Evolutionary conservation across 2,888 invertebrate species (phyloP), one percentile per base, ranked within the genome.

Genomic region (Leptopilina myrica): DNA sequence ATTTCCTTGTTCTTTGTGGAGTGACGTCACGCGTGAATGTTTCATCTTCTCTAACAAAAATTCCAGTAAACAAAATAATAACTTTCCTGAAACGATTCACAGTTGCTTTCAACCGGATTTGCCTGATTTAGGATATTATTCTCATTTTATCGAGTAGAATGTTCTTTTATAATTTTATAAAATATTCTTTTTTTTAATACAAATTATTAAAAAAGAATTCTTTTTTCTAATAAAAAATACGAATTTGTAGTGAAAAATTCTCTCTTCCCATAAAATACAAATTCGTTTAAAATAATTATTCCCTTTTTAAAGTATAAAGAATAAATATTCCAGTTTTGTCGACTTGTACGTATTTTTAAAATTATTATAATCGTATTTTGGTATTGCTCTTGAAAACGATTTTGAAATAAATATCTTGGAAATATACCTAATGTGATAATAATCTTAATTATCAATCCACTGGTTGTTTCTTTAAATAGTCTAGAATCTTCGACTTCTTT

Each of bases 341-440:
- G 5, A 33, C 33, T 43, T 43, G 8, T n/a, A 15, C 7, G 20
- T 8, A 15, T 62, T 20, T 20, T 20, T 20, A 20, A 7, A 59
- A 15, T n/a, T 59, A n/a, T 3, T 12, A 15, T 12, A 15, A 59
- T 59, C n/a, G 59, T 15, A 59, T 59, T 59, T 59, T 59, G 15
- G 9, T 62, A 20, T 62, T 62, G 15, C 7, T 62, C 20, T 62
- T 62, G 9, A 62, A 62, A 20, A 49, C 11, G 49, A 9, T 49
- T 49, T 20, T n/a, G 20, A 20, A 20, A 9, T 20, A 62, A 20
- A 62, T 62, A 62, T 62, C 62, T 62, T 62, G 62, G 15, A 62
- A 62, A 62, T 15, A 62, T 15, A 62, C 20, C 62, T 62, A 62
- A 62, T n/a, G 62, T 62, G 62, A 62, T 62, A 62, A 62, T 62